Base-by-base conservation (phyloP, 2,888 invertebrate species). In the Clostera curtula region DNA sequence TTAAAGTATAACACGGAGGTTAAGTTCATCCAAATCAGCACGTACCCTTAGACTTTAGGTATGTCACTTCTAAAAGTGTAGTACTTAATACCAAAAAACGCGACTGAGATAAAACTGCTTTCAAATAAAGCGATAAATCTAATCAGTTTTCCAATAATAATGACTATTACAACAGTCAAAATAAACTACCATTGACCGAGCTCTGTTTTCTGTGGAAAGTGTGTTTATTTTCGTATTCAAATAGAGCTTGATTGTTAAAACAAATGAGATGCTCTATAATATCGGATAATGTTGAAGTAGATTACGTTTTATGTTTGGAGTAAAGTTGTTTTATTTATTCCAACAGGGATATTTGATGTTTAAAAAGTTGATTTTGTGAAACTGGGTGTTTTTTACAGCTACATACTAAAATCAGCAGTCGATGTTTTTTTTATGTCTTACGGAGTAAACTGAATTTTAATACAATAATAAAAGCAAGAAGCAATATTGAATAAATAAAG, bases 201-300 rank as follows among this genome's bases (percentile, higher is more conserved):
- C 31, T 38, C 38, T 52, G 38, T 21, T 45, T 43, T 29, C 37
- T 34, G 31, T 34, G 41, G 48, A 29, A 43, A 34, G 31, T 25
- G 24, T 44, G 48, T 51, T 53, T 51, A 43, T 53, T 53, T 48
- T 33, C 12, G 26, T 33, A 36, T 27, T 42, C 36, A 29, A 27
- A 34, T 19, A 29, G 33, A 35, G 30, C 34, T 48, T 39, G 38
- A 53, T 43, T 42, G 42, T 40, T 42, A 38, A 23, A 25, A 32
- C 29, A 35, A 37, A 48, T 35, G 31, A 38, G 29, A 25, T 36
- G 18, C 9, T 36, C 27, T 29, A 27, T 40, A 31, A 32, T 42
- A 25, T 12, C 27, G 42, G 31, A 20, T 17, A 28, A 9, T 21
- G 15, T 27, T 30, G 20, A 25, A 26, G 31, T 30, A n/a, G n/a